phyloP scores from a whole-genome alignment of 53 echinoderm and acorn worm genomes.

The Paracentrotus lividus region DNA sequence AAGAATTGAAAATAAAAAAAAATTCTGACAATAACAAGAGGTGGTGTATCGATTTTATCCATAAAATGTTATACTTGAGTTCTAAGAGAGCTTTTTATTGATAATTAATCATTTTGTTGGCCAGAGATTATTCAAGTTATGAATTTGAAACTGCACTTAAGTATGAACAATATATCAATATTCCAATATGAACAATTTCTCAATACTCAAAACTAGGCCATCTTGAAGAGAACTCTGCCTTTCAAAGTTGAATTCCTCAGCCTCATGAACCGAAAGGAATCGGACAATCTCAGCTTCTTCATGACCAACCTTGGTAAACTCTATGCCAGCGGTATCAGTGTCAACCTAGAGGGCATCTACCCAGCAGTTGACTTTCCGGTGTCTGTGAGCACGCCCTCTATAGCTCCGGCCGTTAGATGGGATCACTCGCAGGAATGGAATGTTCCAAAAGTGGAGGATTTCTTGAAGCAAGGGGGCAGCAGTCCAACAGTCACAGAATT shows the following conservation, averaged over 20 bases:
- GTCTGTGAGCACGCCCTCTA: conserved; percentile 75
- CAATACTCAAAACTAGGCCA: conserved; percentile 33
- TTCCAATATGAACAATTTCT: background rate
- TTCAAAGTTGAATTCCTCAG: conserved; percentile 78
- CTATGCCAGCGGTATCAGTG: conserved; percentile 71
- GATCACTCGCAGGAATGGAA: conserved; percentile 88
- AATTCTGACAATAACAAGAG: too few species aligned
- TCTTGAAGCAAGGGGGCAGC: conserved; percentile 74
- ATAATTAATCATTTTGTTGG: too few species aligned
- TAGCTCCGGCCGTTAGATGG: conserved; percentile 82
- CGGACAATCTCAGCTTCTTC: conserved; percentile 79
- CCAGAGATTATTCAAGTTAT: too few species aligned
- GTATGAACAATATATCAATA: background rate
- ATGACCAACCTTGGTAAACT: conserved; percentile 83
- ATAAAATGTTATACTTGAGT: too few species aligned
- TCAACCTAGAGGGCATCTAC: conserved; percentile 77
- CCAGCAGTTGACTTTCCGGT: conserved; percentile 80
- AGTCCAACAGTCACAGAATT: conserved; percentile 75
- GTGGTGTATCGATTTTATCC: too few species aligned
- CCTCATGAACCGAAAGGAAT: conserved; percentile 81
- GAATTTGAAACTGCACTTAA: too few species aligned
- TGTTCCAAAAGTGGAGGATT: conserved; percentile 78
- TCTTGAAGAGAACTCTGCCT: conserved; percentile 79
- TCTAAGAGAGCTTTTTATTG: too few species aligned
- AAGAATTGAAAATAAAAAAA: too few species aligned